Evolutionary conservation across 2,797 vertebrate genomes (phyloP), one percentile per base, ranked within the genome.

Genomic region (Anguilla anguilla): DNA sequence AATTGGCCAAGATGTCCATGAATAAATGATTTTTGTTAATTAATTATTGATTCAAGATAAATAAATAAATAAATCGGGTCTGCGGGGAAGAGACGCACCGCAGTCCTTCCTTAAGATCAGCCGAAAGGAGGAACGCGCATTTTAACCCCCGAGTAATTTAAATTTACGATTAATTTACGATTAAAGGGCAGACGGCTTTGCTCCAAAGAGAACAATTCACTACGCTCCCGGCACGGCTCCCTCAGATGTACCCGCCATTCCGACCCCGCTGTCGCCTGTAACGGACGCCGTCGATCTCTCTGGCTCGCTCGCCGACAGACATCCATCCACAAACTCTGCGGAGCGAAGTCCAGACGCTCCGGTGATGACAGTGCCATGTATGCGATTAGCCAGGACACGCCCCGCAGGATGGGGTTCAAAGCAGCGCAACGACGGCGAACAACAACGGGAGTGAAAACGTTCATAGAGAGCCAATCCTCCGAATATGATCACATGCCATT

Each of bases 111-210:
- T 94, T 90, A 96, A 96, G 95, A 96, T 96, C 93, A 96, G 96
- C 95, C 88, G 92, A 89, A 93, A 94, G 90, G 94, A 95, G 93
- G 95, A 95, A 95, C 94, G 94, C 93, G 93, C 95, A 93, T 95
- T 96, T 94, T 96, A 94, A 95, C 95, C 95, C 51, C 94, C 94
- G 92, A 96, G 95, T 96, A 95, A 96, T 95, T 95, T 95, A 94
- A 39, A 69, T 49, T 22, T 85, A 69, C 35, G 10, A 39, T 67
- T 49, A 10, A n/a, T 82, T 84, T 83, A 31, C 95, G 95, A 95
- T 97, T 96, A 95, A 95, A 95, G 93, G 90, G 94, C 91, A 94
- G 92, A 93, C 92, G 86, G 91, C 92, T 94, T 92, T 93, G 91
- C 93, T 94, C 53, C 83, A 82, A 82, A 82, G 79, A 49, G 19